Percentiles rank a stretch among this genome's conserved stretches.
These are phyloP conservation scores for Rhea pennata DNA, from an alignment of 2,113 vertebrate species.

Conservation along the genomic window DNA sequence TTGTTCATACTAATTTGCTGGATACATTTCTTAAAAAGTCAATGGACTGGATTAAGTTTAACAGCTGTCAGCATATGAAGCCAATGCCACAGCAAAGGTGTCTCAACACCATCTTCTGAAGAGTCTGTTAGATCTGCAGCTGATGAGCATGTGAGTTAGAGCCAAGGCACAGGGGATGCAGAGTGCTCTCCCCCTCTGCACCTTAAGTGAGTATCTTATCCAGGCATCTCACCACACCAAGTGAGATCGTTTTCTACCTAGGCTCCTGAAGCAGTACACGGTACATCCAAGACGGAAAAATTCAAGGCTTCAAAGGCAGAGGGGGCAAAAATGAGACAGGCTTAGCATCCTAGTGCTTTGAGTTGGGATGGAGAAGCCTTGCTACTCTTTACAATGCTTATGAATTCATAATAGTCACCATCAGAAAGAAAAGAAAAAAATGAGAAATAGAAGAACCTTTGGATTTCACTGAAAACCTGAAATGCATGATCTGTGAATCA, in stretches of 20 bases:
- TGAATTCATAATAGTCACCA: not conserved
- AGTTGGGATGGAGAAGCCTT: not conserved
- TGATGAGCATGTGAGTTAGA: not conserved
- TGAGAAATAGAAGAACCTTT: not conserved
- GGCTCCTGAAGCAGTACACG: not conserved
- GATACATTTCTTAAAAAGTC: not conserved
- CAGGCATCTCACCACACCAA: not conserved
- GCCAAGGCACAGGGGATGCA: rapidly evolving
- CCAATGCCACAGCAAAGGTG: not conserved
- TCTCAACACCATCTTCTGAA: not conserved
- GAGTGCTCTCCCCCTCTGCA: not conserved
- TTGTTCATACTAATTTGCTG: not conserved
- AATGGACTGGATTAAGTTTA: not conserved
- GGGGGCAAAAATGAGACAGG: not conserved
- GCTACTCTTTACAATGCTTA: not conserved
- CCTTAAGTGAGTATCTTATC: not conserved
- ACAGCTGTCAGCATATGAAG: not conserved
- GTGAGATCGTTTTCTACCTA: not conserved
- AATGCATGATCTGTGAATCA: not conserved
- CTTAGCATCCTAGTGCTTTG: not conserved
- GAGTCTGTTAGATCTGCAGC: not conserved
- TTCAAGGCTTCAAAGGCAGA: not conserved
- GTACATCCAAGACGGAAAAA: rapidly evolving
- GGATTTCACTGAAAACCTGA: not conserved
- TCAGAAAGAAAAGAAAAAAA: not conserved